phyloP scores from a whole-genome alignment of 2,797 vertebrate genomes.

The Erpetoichthys calabaricus region DNA sequence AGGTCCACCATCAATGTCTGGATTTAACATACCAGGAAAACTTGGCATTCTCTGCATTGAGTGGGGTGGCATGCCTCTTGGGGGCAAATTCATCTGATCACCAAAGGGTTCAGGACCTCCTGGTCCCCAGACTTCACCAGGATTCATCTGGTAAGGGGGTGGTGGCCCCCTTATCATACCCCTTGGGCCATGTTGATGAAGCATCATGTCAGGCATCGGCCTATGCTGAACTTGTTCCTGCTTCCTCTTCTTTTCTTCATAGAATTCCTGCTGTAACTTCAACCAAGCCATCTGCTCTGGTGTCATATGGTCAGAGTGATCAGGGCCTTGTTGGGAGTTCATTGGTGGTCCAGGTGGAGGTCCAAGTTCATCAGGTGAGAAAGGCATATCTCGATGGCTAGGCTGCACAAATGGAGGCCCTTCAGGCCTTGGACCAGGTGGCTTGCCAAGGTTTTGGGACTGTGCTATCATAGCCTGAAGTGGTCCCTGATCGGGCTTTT shows the following conservation, averaged over 20 bases:
- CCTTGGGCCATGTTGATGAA: conserved; percentile 84
- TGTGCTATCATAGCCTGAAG: conserved; percentile 97
- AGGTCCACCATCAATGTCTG: conserved; percentile 85
- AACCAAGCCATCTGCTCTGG: conserved; percentile 96
- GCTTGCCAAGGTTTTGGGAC: conserved; percentile 89
- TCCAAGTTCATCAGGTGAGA: conserved; percentile 89
- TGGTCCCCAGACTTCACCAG: conserved; percentile 82
- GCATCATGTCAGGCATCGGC: conserved; percentile 91
- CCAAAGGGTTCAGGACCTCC: conserved; percentile 77
- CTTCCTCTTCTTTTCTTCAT: conserved; percentile 93
- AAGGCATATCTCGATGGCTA: conserved; percentile 84
- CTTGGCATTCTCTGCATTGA: conserved; percentile 89
- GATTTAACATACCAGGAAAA: conserved; percentile 91
- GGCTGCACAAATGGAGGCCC: conserved; percentile 79
- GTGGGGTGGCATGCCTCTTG: conserved; percentile 75
- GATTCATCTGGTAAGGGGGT: conserved; percentile 89
- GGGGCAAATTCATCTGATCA: conserved; percentile 80
- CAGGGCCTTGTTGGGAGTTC: conserved; percentile 61
- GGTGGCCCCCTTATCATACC: conserved; percentile 85
- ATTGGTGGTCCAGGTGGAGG: conserved; percentile 70
- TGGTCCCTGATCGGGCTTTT: conserved; percentile 75
- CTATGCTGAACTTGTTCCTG: conserved; percentile 92
- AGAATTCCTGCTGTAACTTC: conserved; percentile 95
- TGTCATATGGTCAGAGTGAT: conserved; percentile 91
- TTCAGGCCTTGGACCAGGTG: conserved; percentile 78